Evolutionary conservation across 2,888 invertebrate species (phyloP).

Genomic region (Protodeltote pygarga): DNA sequence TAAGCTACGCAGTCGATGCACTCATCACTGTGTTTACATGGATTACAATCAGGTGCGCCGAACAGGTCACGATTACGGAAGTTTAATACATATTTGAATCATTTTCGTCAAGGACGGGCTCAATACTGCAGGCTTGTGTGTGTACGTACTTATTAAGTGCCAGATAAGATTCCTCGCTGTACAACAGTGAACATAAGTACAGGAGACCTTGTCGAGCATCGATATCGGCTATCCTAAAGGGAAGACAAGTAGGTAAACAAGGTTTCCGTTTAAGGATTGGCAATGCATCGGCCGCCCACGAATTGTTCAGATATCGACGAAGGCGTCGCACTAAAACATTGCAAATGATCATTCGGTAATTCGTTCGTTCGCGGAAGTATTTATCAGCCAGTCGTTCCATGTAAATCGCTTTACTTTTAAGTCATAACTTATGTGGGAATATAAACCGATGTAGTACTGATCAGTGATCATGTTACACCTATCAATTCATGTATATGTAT

Average conservation of each 20-base stretch:
- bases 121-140: conserved; percentile 50
- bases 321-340: conserved; percentile 78
- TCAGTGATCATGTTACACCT: conserved; percentile 6
- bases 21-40: conserved; percentile 61
- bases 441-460: conserved; percentile 24
- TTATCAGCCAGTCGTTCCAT: conserved; percentile 62
- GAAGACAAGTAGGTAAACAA: conserved; percentile 81
- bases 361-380: conserved; percentile 79
- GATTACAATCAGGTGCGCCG: conserved; percentile 55
- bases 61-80: conserved; percentile 79
- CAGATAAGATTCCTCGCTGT: conserved; percentile 65
- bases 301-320: conserved; percentile 70
- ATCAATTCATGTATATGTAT: conserved; percentile 2
- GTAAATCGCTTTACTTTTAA: conserved; percentile 62
- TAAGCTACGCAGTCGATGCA: conserved; percentile 56
- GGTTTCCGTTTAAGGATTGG: conserved; percentile 77
- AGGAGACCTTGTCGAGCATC: conserved; percentile 67
- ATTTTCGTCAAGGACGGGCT: conserved; percentile 65
- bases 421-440: conserved; percentile 52
- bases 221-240: conserved; percentile 76
- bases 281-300: conserved; percentile 84
- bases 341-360: conserved; percentile 76
- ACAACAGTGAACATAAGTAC: conserved; percentile 67
- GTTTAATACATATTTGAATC: conserved; percentile 66
- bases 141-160: conserved; percentile 62